phyloP scores from a whole-genome alignment of 2,113 vertebrate genomes.

The Spizaetus ornatus region DNA sequence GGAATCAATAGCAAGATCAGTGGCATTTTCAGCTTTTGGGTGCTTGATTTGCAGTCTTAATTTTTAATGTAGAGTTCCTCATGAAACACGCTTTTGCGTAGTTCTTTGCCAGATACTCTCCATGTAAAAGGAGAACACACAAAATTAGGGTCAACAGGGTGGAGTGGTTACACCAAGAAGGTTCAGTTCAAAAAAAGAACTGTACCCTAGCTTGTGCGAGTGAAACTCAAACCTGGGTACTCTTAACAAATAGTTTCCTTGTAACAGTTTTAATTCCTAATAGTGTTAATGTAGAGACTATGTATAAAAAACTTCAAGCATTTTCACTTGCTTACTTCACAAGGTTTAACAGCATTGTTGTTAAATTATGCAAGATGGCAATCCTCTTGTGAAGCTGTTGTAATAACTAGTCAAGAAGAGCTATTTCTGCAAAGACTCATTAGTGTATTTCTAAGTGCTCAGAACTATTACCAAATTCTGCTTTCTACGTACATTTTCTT shows the following conservation, averaged over 20 bases:
- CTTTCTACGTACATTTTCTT: not conserved
- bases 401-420: conserved; percentile 14
- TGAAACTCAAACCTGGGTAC: not conserved
- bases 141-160: not conserved
- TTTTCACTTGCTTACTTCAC: conserved; percentile 19
- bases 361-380: conserved; percentile 29
- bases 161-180: not conserved
- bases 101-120: not conserved
- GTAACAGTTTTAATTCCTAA: not conserved
- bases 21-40: not conserved
- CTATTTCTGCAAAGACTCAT: conserved; percentile 1
- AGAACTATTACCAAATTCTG: not conserved
- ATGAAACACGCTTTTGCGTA: not conserved
- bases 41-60: not conserved
- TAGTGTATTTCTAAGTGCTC: not conserved
- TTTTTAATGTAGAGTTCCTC: not conserved
- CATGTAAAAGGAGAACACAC: not conserved
- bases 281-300: not conserved
- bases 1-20: not conserved
- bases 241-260: not conserved
- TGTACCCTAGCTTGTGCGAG: not conserved
- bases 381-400: not conserved
- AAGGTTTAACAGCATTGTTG: not conserved
- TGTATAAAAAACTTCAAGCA: not conserved
- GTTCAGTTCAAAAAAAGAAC: not conserved